A percentile compares a stretch with the other conserved stretches of the same genome.
Conservation (phyloP, 2,888 invertebrate genomes). For the Calliopum simillimum region DNA sequence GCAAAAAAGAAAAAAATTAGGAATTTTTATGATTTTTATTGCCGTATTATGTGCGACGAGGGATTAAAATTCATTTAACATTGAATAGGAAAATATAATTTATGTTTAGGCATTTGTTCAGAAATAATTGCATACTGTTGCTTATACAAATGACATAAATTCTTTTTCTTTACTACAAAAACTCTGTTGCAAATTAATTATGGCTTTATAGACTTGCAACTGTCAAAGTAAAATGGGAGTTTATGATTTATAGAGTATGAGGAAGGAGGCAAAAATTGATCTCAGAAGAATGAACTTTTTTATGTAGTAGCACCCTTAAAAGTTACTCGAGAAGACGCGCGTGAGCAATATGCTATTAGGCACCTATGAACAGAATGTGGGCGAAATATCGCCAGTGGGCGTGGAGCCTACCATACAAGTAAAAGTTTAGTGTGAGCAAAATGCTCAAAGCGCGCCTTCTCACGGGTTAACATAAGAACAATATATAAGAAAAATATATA, state of each 20-base stretch:
- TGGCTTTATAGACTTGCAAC: constrained; percentile 24
- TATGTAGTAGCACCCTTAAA: too few relatives aligned
- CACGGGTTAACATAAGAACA: too few relatives aligned
- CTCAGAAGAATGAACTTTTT: too few relatives aligned
- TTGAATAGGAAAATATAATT: not conserved
- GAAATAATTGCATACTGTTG: constrained; percentile 1
- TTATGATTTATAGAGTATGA: constrained; percentile 4
- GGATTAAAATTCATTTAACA: constrained; percentile 30
- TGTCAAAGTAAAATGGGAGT: constrained; percentile 12
- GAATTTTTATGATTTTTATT: constrained; percentile 27
- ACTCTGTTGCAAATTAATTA: constrained; percentile 18
- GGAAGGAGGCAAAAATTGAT: not conserved
- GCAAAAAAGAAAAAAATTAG: constrained; percentile 1
- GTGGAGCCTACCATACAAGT: too few relatives aligned
- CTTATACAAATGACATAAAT: not conserved
- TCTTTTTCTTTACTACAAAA: not conserved
- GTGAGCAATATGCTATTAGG: too few relatives aligned
- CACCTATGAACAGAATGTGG: too few relatives aligned
- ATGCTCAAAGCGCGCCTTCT: too few relatives aligned
- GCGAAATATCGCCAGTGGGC: too few relatives aligned
- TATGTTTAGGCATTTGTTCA: constrained; percentile 1
- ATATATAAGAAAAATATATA: too few relatives aligned
- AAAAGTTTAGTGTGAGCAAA: too few relatives aligned
- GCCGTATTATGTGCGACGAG: constrained; percentile 24
- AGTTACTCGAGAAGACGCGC: too few relatives aligned